Evolutionary conservation across 2,797 vertebrate genomes (phyloP), one percentile per base, ranked within the genome.

Genomic region (Australoheros facetus): DNA sequence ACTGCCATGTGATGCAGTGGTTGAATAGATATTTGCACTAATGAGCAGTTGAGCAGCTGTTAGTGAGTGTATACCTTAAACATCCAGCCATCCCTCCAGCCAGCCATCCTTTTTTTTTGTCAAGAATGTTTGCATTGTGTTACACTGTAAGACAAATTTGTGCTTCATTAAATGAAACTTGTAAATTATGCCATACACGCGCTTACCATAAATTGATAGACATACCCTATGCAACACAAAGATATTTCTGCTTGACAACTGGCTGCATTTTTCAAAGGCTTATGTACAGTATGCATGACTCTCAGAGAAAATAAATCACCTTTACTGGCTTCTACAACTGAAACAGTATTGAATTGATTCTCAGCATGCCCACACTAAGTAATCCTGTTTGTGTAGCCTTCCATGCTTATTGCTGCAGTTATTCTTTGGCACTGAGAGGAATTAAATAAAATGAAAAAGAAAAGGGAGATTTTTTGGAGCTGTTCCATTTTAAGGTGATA

Each of bases 351-450:
- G 84, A 88, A 90, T 87, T 85, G 85, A 92, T 90, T 91, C 85
- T 72, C 72, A 76, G 64, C 82, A 72, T 88, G 83, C 83, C 88
- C 78, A 85, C 78, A 85, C 80, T 71, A 75, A 86, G 74, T 88
- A 92, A 92, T 92, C 85, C 90, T 86, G 82, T 91, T 89, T 90
- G 85, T 77, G 82, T 73, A 75, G 73, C 83, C 73, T 87, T 78
- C 81, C 77, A 70, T 86, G 85, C 75, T 87, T 75, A 86, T 81
- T 89, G 82, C 87, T 78, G 73, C n/a, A 69, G 80, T 72, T 59
- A 85, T 87, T 86, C 79, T 82, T 7, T 59, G 34, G 71, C 75
- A 66, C 12, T 79, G 71, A 84, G 56, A 79, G 58, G 56, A 80
- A 71, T 75, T 4, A 84, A 84, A 87, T 58, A 8, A 80, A 78